phyloP scores from a whole-genome alignment of 23 tunicate genomes.

The Aplidium turbinatum region DNA sequence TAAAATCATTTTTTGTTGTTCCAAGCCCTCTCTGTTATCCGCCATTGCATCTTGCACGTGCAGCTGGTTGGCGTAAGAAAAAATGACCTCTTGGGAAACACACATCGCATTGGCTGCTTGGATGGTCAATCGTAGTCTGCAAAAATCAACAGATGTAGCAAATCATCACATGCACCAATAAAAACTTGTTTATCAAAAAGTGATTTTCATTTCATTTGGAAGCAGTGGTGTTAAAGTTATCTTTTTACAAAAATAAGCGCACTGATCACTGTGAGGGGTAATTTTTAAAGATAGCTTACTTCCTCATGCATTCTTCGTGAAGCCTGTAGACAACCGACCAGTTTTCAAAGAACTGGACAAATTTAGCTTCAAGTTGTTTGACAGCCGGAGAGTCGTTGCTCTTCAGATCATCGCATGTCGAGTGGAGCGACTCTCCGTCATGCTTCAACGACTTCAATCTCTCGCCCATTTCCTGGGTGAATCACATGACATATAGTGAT shows the following conservation, averaged over 20 bases:
- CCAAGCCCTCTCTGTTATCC: conserved; percentile 42
- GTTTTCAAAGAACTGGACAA: conserved; percentile 21
- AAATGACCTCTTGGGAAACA: conserved; percentile 24
- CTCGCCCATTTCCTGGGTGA: conserved; percentile 19
- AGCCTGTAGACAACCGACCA: conserved; percentile 20
- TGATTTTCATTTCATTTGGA: conserved; percentile 42
- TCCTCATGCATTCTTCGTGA: conserved; percentile 26
- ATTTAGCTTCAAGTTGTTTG: conserved; percentile 1
- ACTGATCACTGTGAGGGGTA: no score
- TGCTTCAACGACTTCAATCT: conserved; percentile 6
- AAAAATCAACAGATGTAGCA: no score
- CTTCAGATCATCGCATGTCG: neutral
- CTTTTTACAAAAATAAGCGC: no score
- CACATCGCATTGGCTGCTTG: conserved; percentile 41
- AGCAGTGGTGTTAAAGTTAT: no score
- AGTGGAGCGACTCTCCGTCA: conserved; percentile 1
- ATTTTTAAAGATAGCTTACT: no score
- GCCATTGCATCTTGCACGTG: conserved; percentile 67
- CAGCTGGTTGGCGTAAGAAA: conserved; percentile 55
- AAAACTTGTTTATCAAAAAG: neutral
- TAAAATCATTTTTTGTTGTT: conserved; percentile 48
- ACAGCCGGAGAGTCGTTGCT: conserved; percentile 17
- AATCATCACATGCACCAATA: neutral
- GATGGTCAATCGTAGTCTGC: conserved; percentile 6
- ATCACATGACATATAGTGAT: neutral